Evolutionary conservation across 2,113 vertebrate species (phyloP), one percentile per base, ranked within the genome.

Genomic region (Ibidorhyncha struthersii): DNA sequence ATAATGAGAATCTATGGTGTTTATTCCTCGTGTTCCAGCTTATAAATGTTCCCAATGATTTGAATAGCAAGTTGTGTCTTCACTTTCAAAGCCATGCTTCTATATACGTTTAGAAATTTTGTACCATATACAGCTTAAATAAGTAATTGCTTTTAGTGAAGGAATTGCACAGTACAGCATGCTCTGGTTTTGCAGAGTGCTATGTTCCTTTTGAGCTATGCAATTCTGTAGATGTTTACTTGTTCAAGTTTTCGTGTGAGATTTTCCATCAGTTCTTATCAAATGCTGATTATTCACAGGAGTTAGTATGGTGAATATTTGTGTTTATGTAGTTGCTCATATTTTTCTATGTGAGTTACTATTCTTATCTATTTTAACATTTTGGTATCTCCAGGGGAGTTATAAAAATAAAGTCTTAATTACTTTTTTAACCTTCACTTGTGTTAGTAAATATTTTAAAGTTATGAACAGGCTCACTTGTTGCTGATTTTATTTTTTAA

Each of bases 1-100:
- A 1, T 41, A 19, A 41, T 2, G 3, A 65, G 34, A 23, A 43
- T 65, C 14, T 52, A 3, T 62, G 6, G 5, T 6, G 1, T 71
- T 67, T 22, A 15, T 86, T n/a, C 29, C 10, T 74, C 6, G 0
- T 67, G n/a, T 72, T 47, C 25, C 25, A 62, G 23, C 4, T 80
- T 41, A 36, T n/a, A 15, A 90, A 47, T 0, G 0, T 58, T 67
- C 9, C 25, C 12, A 17, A 66, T 71, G 9, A 67, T 82, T 67
- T 67, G 41, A 93, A 34, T 21, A 25, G 16, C 5, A 56, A 21
- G 19, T 92, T 53, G 82, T 1, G 8, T 59, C 20, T 67, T 88
- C 14, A 5, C 43, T 90, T 88, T 80, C 40, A 85, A 70, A 73
- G 66, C 2, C 27, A 19, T 26, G 10, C 15, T 89, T 82, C 20